Percentiles rank a stretch among this genome's conserved stretches.
These are phyloP conservation scores for Misgurnus anguillicaudatus DNA, from an alignment of 2,113 vertebrate species.

Conservation along the genomic window DNA sequence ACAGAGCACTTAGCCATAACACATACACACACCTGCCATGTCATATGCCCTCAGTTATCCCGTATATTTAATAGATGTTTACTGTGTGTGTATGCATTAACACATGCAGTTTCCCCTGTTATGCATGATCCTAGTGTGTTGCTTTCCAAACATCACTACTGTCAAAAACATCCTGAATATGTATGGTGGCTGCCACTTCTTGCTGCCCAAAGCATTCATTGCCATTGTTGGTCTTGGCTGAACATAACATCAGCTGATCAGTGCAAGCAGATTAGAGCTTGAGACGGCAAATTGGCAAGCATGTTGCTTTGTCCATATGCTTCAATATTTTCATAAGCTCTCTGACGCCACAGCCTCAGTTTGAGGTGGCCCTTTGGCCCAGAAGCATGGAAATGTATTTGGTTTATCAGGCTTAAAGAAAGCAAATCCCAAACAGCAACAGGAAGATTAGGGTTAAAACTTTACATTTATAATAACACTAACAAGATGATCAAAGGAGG, in stretches of 20 bases:
- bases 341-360: conserved; percentile 36
- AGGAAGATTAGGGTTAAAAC: conserved; percentile 39
- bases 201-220: conserved; percentile 13
- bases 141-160: conserved; percentile 18
- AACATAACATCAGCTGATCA: conserved; percentile 46
- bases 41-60: not conserved
- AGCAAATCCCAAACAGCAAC: conserved; percentile 42
- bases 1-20: conserved; percentile 11
- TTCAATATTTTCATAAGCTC: conserved; percentile 41
- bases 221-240: conserved; percentile 31
- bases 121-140: not conserved
- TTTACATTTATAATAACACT: conserved; percentile 16
- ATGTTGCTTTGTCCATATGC: conserved; percentile 32
- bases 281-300: conserved; percentile 36
- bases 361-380: not conserved
- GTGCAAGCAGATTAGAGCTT: conserved; percentile 38
- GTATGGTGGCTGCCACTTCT: not conserved
- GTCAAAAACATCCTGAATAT: conserved; percentile 10
- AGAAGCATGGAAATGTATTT: conserved; percentile 33
- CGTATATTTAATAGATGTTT: not conserved
- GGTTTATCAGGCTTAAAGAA: conserved; percentile 42
- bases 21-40: not conserved
- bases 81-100: not conserved
- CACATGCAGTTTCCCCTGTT: not conserved
- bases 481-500: not conserved